Evolutionary conservation across 92 coral and sea anemone species (phyloP).

Genomic region (Epizoanthus scotinus): DNA sequence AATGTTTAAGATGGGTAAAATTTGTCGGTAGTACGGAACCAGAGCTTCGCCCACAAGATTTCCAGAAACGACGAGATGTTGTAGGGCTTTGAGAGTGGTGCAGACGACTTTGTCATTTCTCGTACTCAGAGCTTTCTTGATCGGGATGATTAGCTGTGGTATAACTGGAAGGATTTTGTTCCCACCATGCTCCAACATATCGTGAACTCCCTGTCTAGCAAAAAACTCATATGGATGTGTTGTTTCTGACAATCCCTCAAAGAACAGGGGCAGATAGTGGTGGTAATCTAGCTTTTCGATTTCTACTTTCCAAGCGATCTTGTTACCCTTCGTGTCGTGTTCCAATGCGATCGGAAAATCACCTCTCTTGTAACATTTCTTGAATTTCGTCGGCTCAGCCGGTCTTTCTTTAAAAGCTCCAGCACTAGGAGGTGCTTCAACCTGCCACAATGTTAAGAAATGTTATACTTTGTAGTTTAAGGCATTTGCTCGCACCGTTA

Average conservation of each 20-base stretch:
- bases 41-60: slow-evolving; percentile 95
- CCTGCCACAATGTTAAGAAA: slow-evolving; percentile 52
- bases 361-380: slow-evolving; percentile 95
- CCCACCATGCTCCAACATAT: slow-evolving; percentile 99
- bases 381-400: slow-evolving; percentile 83
- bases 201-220: slow-evolving; percentile 98
- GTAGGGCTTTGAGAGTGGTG: slow-evolving; percentile 89
- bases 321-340: slow-evolving; percentile 99
- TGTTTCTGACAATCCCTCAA: slow-evolving; percentile 96
- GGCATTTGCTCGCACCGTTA: slow-evolving; percentile 1
- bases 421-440: slow-evolving; percentile 76
- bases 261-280: slow-evolving; percentile 94
- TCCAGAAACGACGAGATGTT: slow-evolving; percentile 86
- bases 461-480: background rate
- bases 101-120: slow-evolving; percentile 85
- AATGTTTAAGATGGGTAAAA: slow-evolving; percentile 92
- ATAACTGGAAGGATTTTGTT: slow-evolving; percentile 86
- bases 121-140: slow-evolving; percentile 90
- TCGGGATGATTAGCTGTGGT: slow-evolving; percentile 97
- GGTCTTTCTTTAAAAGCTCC: slow-evolving; percentile 94
- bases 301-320: slow-evolving; percentile 99
- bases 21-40: slow-evolving; percentile 98
- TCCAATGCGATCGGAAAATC: slow-evolving; percentile 99
- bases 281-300: slow-evolving; percentile 98
- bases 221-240: slow-evolving; percentile 97